Percentiles rank a stretch among this genome's conserved stretches.
Conservation (phyloP, 2,888 invertebrate species). For the Zhuqinia jingwanae region DNA sequence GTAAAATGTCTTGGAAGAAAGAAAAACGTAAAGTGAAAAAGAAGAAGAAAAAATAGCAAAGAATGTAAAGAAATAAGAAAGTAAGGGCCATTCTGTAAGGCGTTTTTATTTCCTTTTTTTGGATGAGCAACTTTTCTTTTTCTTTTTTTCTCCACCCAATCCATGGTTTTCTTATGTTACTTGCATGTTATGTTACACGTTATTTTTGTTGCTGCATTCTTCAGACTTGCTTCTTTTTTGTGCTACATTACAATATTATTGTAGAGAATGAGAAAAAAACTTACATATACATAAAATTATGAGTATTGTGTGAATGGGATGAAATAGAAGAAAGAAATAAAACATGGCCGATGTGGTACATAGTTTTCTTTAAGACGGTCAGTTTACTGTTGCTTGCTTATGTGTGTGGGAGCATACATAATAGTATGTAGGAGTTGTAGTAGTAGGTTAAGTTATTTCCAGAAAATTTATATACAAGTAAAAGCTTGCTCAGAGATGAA, state of each 20-base stretch:
- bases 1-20: conserved; percentile 23
- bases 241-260: conserved; percentile 39
- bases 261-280: conserved; percentile 38
- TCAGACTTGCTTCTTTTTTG: conserved; percentile 1
- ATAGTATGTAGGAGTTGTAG: no score
- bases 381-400: not conserved
- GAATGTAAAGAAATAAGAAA: conserved; percentile 53
- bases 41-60: conserved; percentile 11
- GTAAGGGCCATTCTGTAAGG: conserved; percentile 57
- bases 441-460: not conserved
- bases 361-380: no score
- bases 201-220: conserved; percentile 24
- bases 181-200: conserved; percentile 31
- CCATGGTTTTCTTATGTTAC: conserved; percentile 12
- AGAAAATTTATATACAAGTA: not conserved
- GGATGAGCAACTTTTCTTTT: conserved; percentile 63
- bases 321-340: no score
- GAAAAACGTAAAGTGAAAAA: conserved; percentile 28
- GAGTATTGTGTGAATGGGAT: not conserved
- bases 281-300: conserved; percentile 40
- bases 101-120: conserved; percentile 63
- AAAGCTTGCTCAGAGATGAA: conserved; percentile 39
- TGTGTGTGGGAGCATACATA: not conserved
- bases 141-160: not conserved
- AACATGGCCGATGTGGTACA: no score